Evolutionary conservation across 2,888 invertebrate species (phyloP), one percentile per base, ranked within the genome.

Genomic region (Acanthoscelides obtectus): DNA sequence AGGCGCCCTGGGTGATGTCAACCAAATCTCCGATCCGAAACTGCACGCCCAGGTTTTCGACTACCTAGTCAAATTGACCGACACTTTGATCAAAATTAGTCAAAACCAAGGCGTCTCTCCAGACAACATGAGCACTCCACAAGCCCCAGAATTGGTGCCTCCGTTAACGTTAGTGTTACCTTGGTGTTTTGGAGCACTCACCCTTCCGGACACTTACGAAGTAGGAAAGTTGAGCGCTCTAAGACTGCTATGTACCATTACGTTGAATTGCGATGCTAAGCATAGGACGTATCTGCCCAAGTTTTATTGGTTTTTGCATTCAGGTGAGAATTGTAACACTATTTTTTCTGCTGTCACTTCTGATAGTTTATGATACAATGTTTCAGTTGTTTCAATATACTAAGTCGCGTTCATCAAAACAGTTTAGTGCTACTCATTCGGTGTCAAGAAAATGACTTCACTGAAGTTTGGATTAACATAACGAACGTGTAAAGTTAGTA

Each of bases 151-250:
- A 73, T 86, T 94, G 70, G 90, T 94, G 75, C 95, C 95, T 70
- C 98, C 98, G 0, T 87, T 97, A 78, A 93, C 94, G 75, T 89
- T 97, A 75, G 93, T 97, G 80, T 91, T 96, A 67, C 95, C 97
- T 20, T 98, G 98, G 98, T 95, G 98, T 83, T 95, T 97, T 85
- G 95, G 96, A 83, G 96, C 96, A 0, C 88, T 96, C 70, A 88
- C 90, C n/a, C 86, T 96, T 77, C 91, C 94, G 67, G 89, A 88
- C 73, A 85, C 90, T 65, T 96, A 92, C 86, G 93, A 90, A 80
- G 78, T 88, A 72, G 98, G 98, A 70, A 96, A 96, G 86, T 86
- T 98, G 72, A 90, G 92, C 79, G 97, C 98, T 0, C 90, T 96
- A 80, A 92, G 95, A 79, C 86, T 98, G 77, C 89, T 98, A 74